Conservation (phyloP, 1,140 invertebrate species). For the Drosophila punjabiensis region DNA sequence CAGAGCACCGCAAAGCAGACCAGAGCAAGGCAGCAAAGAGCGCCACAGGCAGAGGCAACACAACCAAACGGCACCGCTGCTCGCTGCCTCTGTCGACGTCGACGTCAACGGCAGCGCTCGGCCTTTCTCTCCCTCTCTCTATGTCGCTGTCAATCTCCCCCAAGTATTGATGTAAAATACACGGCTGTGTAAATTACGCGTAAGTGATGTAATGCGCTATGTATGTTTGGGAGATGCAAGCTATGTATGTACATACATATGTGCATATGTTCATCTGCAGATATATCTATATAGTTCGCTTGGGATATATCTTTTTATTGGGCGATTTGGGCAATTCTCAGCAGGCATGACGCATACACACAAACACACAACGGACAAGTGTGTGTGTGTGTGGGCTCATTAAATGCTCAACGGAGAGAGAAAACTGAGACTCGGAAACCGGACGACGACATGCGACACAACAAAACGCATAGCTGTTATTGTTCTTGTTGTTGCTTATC, state of each 20-base stretch:
- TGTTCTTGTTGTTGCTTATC: conserved; percentile 41
- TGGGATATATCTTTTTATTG: conserved; percentile 8
- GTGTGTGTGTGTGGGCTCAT: conserved; percentile 5
- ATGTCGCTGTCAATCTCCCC: conserved; percentile 10
- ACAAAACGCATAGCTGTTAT: conserved; percentile 37
- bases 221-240: conserved; percentile 17
- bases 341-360: conserved; percentile 44
- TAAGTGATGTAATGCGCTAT: conserved; percentile 21
- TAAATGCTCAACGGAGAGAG: conserved; percentile 17
- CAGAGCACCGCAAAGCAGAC: conserved; percentile 3
- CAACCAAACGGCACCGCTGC: conserved; percentile 1
- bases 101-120: conserved; percentile 3
- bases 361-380: not conserved
- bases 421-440: conserved; percentile 49
- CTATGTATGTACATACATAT: not conserved
- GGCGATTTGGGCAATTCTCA: conserved; percentile 25
- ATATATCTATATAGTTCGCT: conserved; percentile 5
- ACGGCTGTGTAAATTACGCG: conserved; percentile 14
- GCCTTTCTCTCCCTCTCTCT: conserved; percentile 18
- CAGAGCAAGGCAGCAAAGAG: not conserved
- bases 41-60: not conserved
- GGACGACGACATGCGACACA: conserved; percentile 62
- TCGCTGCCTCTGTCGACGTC: not conserved
- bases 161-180: conserved; percentile 27
- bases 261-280: not conserved